Percentiles rank a stretch among this genome's conserved stretches.
These are phyloP conservation scores for Hyles vespertilio DNA, from an alignment of 1,140 invertebrate genomes.

Conservation along the genomic window DNA sequence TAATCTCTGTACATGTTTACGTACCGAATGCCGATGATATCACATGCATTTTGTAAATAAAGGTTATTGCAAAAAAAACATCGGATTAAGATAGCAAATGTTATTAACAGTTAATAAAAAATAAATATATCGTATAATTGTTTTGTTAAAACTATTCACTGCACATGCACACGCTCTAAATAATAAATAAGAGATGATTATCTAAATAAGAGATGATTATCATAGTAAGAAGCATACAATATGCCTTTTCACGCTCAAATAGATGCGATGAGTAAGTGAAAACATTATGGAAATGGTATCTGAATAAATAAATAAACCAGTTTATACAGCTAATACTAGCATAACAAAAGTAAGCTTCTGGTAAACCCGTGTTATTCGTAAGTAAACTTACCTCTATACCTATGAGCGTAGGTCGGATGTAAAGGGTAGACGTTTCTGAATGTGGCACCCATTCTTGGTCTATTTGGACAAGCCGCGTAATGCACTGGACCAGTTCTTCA, in stretches of 20 bases:
- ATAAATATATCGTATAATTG: not conserved
- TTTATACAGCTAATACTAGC: not conserved
- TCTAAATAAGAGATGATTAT: too few species aligned
- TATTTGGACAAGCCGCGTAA: slow-evolving; percentile 91
- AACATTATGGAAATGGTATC: too few species aligned
- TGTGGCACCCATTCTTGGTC: slow-evolving; percentile 99
- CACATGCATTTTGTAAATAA: too few species aligned
- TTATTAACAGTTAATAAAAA: not conserved
- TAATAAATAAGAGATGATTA: too few species aligned
- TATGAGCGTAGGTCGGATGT: slow-evolving; percentile 97
- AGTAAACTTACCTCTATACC: slow-evolving; percentile 91
- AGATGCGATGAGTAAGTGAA: too few species aligned
- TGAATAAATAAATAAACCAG: not conserved
- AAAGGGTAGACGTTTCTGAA: slow-evolving; percentile 91
- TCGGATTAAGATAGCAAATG: too few species aligned
- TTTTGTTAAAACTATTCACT: not conserved
- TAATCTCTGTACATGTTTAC: too few species aligned
- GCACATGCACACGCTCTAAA: too few species aligned
- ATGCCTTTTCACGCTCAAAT: too few species aligned
- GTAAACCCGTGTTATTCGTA: not conserved
- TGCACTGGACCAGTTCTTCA: slow-evolving; percentile 90
- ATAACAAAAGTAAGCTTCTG: not conserved
- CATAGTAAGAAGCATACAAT: too few species aligned
- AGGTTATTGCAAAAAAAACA: too few species aligned
- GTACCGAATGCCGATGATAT: too few species aligned